Conservation (phyloP, 2,888 invertebrate genomes). For the Idaea dimidiata region DNA sequence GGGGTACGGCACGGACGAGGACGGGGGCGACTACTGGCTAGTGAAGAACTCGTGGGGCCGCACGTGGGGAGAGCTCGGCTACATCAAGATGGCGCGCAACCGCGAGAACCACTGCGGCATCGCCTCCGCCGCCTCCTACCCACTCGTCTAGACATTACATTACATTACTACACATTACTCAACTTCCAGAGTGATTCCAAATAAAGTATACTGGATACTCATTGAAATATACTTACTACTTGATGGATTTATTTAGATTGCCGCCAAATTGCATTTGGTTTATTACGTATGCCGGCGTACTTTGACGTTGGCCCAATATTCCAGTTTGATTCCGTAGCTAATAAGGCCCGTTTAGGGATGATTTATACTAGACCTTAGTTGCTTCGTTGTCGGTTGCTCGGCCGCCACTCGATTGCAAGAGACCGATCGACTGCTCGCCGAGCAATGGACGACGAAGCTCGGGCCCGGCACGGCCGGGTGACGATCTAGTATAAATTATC, state of each 20-base stretch:
- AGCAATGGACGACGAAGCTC: too few species aligned
- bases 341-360: too few species aligned
- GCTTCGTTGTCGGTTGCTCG: too few species aligned
- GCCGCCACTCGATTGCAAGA: too few species aligned
- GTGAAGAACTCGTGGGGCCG: conserved; percentile 93
- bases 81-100: conserved; percentile 94
- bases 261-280: background rate
- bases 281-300: background rate
- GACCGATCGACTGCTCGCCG: too few species aligned
- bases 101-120: conserved; percentile 92
- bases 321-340: background rate
- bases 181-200: too few species aligned
- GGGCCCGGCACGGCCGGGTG: too few species aligned
- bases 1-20: conserved; percentile 88
- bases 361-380: too few species aligned
- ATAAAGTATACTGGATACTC: too few species aligned
- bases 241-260: too few species aligned
- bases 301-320: background rate
- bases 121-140: conserved; percentile 91
- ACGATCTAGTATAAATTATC: too few species aligned
- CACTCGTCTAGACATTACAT: conserved; percentile 83
- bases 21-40: conserved; percentile 90
- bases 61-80: conserved; percentile 91
- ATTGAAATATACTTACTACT: too few species aligned
- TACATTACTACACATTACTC: background rate